Percentiles rank a stretch among this genome's conserved stretches.
These are phyloP conservation scores for Drosophila lutescens DNA, from an alignment of 2,888 invertebrate genomes.

Conservation along the genomic window DNA sequence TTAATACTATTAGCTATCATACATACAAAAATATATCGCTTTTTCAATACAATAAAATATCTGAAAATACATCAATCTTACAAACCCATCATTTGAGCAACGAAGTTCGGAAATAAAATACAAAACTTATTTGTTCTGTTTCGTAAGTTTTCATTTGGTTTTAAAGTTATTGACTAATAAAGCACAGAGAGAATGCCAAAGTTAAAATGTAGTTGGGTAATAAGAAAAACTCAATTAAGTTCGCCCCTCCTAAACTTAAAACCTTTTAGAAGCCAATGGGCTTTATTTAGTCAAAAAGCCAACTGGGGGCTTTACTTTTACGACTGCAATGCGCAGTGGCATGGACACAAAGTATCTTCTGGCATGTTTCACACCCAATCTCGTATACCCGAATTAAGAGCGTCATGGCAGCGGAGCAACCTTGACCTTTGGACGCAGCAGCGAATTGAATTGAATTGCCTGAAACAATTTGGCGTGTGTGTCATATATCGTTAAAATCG, in stretches of 20 bases:
- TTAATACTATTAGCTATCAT: too few species aligned
- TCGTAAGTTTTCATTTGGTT: neutral
- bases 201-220: neutral
- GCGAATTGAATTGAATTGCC: constrained; percentile 40
- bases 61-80: too few species aligned
- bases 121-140: neutral
- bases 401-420: constrained; percentile 7
- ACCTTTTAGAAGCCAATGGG: neutral
- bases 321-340: neutral
- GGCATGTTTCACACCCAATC: neutral
- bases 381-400: constrained; percentile 18
- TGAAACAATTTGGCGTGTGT: constrained; percentile 35
- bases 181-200: neutral
- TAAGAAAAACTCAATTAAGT: too few species aligned
- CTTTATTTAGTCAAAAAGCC: neutral
- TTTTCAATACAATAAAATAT: too few species aligned
- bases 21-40: too few species aligned
- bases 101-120: neutral
- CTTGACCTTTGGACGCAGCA: constrained; percentile 39
- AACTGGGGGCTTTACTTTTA: neutral
- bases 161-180: neutral
- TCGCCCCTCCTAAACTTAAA: too few species aligned
- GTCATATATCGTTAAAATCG: constrained; percentile 7
- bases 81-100: neutral
- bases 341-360: neutral